Evolutionary conservation across 2,888 invertebrate species (phyloP), one percentile per base, ranked within the genome.

Genomic region (Drosophila subsilvestris): DNA sequence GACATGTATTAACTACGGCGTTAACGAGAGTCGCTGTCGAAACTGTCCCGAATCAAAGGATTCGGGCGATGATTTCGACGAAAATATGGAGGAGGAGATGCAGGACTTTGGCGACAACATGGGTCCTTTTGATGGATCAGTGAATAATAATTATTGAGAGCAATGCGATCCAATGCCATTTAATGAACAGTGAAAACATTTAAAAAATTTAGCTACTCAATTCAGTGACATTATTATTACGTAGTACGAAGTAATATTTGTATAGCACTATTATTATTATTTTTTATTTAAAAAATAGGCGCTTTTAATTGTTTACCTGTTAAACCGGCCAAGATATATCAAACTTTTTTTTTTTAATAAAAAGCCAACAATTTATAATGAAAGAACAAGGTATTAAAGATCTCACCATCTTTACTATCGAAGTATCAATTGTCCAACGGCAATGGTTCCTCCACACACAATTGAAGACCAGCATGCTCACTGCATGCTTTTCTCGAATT

Each of bases 1-100:
- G 75, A 96, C 95, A 51, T 98, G 98, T 90, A 94, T 97, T 75
- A 97, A 97, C 90, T 98, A 97, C 91, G 98, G 98, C 1, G 95
- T 97, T 71, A 96, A 96, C 87, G 96, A 97, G 90, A 96, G 96
- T 93, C 95, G 96, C 79, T 95, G 95, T 82, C 91, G 94, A 42
- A 93, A 94, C 61, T 95, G 95, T 81, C 94, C 95, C 0, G 93
- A 94, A 59, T 94, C 94, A 29, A 95, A 95, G 77, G 95, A 95
- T 70, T 94, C 94, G 61, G 91, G 94, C 17, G 90, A 92, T 48
- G 92, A 91, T 43, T 67, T 88, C 32, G 91, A 92, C 12, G 92
- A 92, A 42, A 77, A 78, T 48, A 75, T 90, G 18, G 90, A 92
- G 63, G 91, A 91, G 53, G 91, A 92, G 51, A 83, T 91, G 89